phyloP scores from a whole-genome alignment of 2,888 invertebrate species.

The Callyntrura sp. region DNA sequence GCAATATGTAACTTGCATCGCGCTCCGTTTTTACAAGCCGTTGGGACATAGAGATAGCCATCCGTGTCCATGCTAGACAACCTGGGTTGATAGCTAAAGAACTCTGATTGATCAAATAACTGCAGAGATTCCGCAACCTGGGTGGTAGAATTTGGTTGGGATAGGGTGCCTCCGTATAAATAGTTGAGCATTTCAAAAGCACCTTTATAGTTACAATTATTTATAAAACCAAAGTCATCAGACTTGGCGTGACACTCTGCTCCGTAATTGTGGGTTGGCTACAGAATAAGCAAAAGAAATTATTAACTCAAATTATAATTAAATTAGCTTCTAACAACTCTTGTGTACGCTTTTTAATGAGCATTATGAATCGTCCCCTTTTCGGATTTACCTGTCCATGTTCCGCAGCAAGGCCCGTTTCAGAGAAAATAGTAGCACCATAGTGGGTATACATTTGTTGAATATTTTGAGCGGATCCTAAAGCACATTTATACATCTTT shows the following conservation, averaged over 20 bases:
- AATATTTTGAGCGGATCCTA: constrained; percentile 79
- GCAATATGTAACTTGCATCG: constrained; percentile 83
- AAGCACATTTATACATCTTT: neutral
- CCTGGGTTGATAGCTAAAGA: constrained; percentile 78
- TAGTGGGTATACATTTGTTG: constrained; percentile 79
- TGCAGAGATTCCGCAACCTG: constrained; percentile 68
- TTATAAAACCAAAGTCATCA: constrained; percentile 80
- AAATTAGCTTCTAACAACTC: neutral
- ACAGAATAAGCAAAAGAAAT: no score
- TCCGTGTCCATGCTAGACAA: constrained; percentile 77
- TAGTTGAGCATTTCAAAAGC: constrained; percentile 84
- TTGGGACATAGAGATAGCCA: constrained; percentile 83
- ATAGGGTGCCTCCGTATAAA: constrained; percentile 83
- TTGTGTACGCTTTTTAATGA: no score
- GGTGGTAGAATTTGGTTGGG: constrained; percentile 73
- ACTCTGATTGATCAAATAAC: constrained; percentile 83
- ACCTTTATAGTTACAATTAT: constrained; percentile 84
- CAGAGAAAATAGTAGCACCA: constrained; percentile 76
- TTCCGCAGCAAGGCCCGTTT: constrained; percentile 73
- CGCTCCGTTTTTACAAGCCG: constrained; percentile 75
- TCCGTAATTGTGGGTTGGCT: constrained; percentile 84
- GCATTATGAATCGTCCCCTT: no score
- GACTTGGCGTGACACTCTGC: constrained; percentile 80
- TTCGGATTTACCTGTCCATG: constrained; percentile 80
- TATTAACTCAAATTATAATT: neutral